These are phyloP conservation scores for Scaptomyza parva DNA, from an alignment of 2,888 invertebrate species.

Conservation along the genomic window DNA sequence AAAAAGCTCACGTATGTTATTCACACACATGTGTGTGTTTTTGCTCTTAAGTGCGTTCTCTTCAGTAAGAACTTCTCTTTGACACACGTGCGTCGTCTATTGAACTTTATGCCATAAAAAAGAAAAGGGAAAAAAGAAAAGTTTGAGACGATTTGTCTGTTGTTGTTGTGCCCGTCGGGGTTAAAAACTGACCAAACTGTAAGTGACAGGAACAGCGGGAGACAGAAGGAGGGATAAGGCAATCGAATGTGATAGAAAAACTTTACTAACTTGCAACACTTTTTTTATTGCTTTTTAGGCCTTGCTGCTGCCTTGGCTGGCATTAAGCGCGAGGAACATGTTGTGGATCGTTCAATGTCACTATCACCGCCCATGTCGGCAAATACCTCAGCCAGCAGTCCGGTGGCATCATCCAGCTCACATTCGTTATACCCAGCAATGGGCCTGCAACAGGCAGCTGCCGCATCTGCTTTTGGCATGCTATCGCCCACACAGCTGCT, in stretches of 20 bases:
- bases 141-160: too few relatives aligned
- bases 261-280: conserved; percentile 40
- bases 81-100: conserved; percentile 53
- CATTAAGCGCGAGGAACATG: conserved; percentile 83
- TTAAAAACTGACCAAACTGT: conserved; percentile 46
- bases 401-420: conserved; percentile 44
- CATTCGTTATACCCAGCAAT: conserved; percentile 75
- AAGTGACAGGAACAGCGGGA: conserved; percentile 44
- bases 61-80: conserved; percentile 7
- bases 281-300: conserved; percentile 61
- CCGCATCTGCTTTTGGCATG: conserved; percentile 84
- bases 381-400: conserved; percentile 76
- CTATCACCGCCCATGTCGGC: conserved; percentile 84
- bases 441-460: conserved; percentile 83
- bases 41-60: conserved; percentile 40
- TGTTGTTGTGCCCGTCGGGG: conserved; percentile 24
- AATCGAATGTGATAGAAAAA: conserved; percentile 8
- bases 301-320: conserved; percentile 84
- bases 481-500: conserved; percentile 83
- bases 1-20: conserved; percentile 17
- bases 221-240: too few relatives aligned
- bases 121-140: not conserved
- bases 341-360: conserved; percentile 80
- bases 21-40: conserved; percentile 18
- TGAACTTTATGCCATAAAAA: conserved; percentile 30